Percentiles rank a stretch among this genome's conserved stretches.
These are phyloP conservation scores for Scartelaos histophorus DNA, from an alignment of 2,113 vertebrate species.

Conservation along the genomic window DNA sequence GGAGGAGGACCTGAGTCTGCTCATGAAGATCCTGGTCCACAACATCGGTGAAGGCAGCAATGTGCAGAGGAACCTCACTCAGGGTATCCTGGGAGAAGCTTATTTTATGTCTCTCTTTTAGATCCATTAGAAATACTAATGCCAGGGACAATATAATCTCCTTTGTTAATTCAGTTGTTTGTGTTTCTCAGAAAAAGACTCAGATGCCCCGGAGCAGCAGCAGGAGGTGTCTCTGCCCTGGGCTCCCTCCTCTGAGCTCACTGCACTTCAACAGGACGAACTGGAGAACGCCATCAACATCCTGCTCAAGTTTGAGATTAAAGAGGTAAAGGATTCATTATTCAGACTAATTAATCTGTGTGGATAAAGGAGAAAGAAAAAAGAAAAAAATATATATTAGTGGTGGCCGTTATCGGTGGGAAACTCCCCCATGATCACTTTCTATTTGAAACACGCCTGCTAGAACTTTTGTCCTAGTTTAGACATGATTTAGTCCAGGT, in stretches of 20 bases:
- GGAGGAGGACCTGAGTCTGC: slow-evolving; percentile 87
- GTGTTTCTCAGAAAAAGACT: slow-evolving; percentile 47
- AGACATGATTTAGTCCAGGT: too few species aligned
- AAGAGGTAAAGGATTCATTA: slow-evolving; percentile 77
- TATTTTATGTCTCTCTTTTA: not conserved
- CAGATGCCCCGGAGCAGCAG: slow-evolving; percentile 45
- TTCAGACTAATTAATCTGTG: too few species aligned
- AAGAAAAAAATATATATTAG: too few species aligned
- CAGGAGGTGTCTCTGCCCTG: slow-evolving; percentile 22
- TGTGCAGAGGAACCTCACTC: slow-evolving; percentile 34
- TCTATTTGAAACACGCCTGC: too few species aligned
- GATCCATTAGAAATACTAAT: too few species aligned
- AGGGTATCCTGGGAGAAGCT: slow-evolving; percentile 50
- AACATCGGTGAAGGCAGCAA: slow-evolving; percentile 86
- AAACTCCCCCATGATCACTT: too few species aligned
- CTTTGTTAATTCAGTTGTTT: not conserved
- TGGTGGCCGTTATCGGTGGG: too few species aligned
- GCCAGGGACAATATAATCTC: too few species aligned
- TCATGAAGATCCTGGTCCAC: slow-evolving; percentile 87
- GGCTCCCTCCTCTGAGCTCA: not conserved
- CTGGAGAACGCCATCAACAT: slow-evolving; percentile 79
- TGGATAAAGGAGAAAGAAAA: too few species aligned
- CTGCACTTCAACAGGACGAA: slow-evolving; percentile 6
- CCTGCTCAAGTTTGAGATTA: slow-evolving; percentile 90
- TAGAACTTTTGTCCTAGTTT: too few species aligned